Conservation (phyloP, 2,113 vertebrate species). For the Marmota monax region DNA sequence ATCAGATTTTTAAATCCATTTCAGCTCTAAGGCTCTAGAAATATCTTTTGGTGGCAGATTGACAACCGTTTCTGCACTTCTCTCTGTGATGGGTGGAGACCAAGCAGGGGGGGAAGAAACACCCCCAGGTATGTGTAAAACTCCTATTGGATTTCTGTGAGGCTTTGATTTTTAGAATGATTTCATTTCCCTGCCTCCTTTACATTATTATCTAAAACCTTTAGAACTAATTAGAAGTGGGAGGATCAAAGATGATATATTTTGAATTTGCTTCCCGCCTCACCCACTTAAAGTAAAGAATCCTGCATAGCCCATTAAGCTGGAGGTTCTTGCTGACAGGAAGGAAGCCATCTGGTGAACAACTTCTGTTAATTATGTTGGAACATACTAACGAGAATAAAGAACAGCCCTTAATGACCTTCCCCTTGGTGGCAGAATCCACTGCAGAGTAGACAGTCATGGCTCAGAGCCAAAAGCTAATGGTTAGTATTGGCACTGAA, state of each 20-base stretch:
- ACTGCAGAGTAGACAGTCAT: constrained; percentile 86
- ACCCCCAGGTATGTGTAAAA: neutral
- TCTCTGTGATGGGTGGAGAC: neutral
- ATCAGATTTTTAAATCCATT: constrained; percentile 8
- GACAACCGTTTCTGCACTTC: neutral
- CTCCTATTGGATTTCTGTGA: constrained; percentile 46
- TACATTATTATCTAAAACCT: constrained; percentile 87
- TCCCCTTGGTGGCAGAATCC: constrained; percentile 89
- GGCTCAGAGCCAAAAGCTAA: constrained; percentile 88
- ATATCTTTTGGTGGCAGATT: neutral
- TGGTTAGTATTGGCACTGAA: constrained; percentile 90
- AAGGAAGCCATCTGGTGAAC: constrained; percentile 91
- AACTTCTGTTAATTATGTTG: constrained; percentile 90
- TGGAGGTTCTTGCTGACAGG: constrained; percentile 90
- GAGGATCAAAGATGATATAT: constrained; percentile 88
- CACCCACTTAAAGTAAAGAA: constrained; percentile 88
- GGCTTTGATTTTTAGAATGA: constrained; percentile 81
- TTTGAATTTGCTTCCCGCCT: constrained; percentile 90
- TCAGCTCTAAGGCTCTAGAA: neutral
- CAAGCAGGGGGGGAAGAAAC: constrained; percentile 41
- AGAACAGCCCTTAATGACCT: constrained; percentile 88
- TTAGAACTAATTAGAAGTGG: constrained; percentile 89
- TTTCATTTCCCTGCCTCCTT: constrained; percentile 85
- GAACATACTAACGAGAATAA: constrained; percentile 86
- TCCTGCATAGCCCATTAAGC: constrained; percentile 88